Conservation (phyloP, 2,797 vertebrate genomes). For the Notoglanidium macrostoma region DNA sequence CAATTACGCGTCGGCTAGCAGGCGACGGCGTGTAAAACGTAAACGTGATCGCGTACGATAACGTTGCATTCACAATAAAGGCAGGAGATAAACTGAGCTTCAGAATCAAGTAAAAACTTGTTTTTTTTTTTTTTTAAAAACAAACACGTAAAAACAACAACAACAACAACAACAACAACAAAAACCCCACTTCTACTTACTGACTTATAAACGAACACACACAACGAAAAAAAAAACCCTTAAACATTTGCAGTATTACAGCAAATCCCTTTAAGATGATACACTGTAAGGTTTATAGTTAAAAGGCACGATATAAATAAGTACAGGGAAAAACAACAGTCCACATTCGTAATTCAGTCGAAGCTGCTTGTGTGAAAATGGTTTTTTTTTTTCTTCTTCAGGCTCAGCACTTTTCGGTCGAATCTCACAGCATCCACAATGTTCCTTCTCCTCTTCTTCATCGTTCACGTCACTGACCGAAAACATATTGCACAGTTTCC, state of each 20-base stretch:
- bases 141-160: not conserved
- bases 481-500: slow-evolving; percentile 27
- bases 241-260: slow-evolving; percentile 49
- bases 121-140: not conserved
- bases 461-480: not conserved
- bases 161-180: slow-evolving; percentile 28
- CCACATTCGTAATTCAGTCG: slow-evolving; percentile 75
- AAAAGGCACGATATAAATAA: slow-evolving; percentile 82
- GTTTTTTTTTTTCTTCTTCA: slow-evolving; percentile 58
- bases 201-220: slow-evolving; percentile 39
- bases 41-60: too few species aligned
- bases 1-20: not conserved
- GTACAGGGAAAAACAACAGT: slow-evolving; percentile 57
- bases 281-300: slow-evolving; percentile 64
- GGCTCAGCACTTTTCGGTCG: slow-evolving; percentile 76
- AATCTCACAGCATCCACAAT: slow-evolving; percentile 51
- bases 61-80: not conserved
- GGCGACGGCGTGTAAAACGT: not conserved
- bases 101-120: not conserved
- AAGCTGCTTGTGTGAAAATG: slow-evolving; percentile 69
- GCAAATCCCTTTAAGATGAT: slow-evolving; percentile 73
- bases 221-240: slow-evolving; percentile 48
- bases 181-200: slow-evolving; percentile 9
- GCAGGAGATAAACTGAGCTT: not conserved
- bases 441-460: not conserved